Conservation (phyloP, 2,888 invertebrate species). For the Polydrusus cervinus region DNA sequence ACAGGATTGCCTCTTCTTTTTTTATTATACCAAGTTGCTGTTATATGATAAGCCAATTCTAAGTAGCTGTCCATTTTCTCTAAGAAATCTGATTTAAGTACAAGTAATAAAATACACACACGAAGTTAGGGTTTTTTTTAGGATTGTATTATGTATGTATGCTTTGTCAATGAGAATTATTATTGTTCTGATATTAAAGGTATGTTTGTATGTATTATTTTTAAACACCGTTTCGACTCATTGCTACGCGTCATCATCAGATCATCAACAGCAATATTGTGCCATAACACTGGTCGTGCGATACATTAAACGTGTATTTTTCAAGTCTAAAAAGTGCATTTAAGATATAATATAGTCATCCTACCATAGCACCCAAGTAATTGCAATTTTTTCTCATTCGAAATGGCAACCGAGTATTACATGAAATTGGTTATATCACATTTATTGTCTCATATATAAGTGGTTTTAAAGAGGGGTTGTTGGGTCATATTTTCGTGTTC, state of each 20-base stretch:
- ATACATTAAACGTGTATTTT: constrained; percentile 27
- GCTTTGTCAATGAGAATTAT: too few species aligned
- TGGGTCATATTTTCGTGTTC: constrained; percentile 30
- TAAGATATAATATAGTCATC: constrained; percentile 39
- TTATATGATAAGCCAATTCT: too few species aligned
- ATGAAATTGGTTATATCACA: constrained; percentile 56
- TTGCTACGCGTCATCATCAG: neutral
- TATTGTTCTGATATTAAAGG: too few species aligned
- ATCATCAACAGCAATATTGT: constrained; percentile 29
- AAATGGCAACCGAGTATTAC: constrained; percentile 54
- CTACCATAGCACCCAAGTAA: constrained; percentile 39
- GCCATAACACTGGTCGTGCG: constrained; percentile 21
- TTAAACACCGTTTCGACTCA: neutral
- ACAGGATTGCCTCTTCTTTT: too few species aligned
- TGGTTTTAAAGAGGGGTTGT: constrained; percentile 39
- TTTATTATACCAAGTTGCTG: too few species aligned
- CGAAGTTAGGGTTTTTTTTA: too few species aligned
- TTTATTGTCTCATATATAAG: constrained; percentile 56
- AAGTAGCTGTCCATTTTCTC: too few species aligned
- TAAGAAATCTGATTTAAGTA: too few species aligned
- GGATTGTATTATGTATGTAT: too few species aligned
- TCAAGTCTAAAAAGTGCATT: constrained; percentile 39
- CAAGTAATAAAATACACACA: too few species aligned
- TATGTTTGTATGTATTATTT: too few species aligned
- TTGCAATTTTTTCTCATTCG: constrained; percentile 36